Evolutionary conservation across 2,888 invertebrate genomes (phyloP).

Genomic region (Eupithecia subumbrata): DNA sequence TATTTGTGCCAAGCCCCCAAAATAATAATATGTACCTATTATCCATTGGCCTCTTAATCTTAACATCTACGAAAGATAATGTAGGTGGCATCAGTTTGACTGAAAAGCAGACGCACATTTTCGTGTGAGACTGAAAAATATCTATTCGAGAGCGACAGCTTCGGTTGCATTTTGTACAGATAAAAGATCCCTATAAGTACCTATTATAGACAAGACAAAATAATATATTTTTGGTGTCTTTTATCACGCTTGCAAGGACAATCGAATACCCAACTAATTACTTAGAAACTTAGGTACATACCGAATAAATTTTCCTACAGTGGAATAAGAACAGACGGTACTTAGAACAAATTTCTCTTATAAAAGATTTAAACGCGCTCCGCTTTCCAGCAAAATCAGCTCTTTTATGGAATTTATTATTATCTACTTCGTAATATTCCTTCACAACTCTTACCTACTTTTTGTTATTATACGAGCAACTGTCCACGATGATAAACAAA

Average conservation of each 20-base stretch:
- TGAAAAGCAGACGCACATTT: too few species aligned
- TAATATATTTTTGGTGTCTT: neutral
- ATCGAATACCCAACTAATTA: neutral
- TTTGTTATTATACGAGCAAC: conserved; percentile 33
- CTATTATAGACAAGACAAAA: neutral
- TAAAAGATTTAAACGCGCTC: neutral
- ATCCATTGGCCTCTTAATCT: too few species aligned
- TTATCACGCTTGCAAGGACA: neutral
- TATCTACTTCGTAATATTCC: neutral
- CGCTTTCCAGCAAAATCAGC: neutral
- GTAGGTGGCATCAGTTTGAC: too few species aligned
- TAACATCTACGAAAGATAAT: too few species aligned
- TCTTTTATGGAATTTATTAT: neutral
- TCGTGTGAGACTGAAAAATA: too few species aligned
- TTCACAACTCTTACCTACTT: neutral
- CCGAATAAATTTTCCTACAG: neutral
- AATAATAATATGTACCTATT: neutral
- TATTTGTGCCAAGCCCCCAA: neutral
- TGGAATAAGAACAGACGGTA: neutral
- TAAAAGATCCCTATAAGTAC: too few species aligned
- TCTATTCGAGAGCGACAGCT: too few species aligned
- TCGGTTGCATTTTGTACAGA: too few species aligned
- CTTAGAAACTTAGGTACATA: neutral
- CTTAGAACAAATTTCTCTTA: neutral
- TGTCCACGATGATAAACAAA: conserved; percentile 62